Conservation (phyloP, 2,888 invertebrate genomes). For the Andrena marginata region DNA sequence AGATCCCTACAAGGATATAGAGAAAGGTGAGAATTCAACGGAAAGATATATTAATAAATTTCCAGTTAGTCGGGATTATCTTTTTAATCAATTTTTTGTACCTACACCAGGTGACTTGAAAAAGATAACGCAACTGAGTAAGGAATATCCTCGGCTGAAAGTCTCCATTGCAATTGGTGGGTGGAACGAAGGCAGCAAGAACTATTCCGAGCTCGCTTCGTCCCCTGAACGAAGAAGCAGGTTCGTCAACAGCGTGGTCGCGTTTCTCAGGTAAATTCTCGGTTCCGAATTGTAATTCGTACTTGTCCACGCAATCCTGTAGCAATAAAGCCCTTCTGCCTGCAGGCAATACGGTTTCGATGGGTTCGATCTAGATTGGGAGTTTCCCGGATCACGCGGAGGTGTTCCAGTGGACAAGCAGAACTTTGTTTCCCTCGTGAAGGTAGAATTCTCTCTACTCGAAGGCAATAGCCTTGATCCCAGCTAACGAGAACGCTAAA, state of each 20-base stretch:
- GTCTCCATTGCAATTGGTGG: constrained; percentile 94
- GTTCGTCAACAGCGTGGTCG: constrained; percentile 90
- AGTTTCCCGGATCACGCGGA: constrained; percentile 92
- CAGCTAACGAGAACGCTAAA: background rate
- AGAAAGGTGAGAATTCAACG: constrained; percentile 88
- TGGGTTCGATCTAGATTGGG: constrained; percentile 94
- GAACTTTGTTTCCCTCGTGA: constrained; percentile 92
- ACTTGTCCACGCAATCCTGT: background rate
- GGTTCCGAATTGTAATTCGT: background rate
- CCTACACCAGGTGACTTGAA: constrained; percentile 86
- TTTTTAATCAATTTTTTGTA: no score
- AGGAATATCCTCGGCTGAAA: constrained; percentile 89
- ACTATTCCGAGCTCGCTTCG: constrained; percentile 90
- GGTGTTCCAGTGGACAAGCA: constrained; percentile 91
- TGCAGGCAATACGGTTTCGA: constrained; percentile 90
- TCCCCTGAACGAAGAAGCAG: constrained; percentile 87
- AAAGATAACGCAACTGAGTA: constrained; percentile 89
- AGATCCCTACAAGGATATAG: constrained; percentile 92
- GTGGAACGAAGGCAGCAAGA: constrained; percentile 95
- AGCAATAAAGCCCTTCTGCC: background rate
- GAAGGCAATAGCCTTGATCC: background rate
- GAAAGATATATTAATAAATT: background rate
- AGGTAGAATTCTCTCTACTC: constrained; percentile 85
- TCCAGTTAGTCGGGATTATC: no score
- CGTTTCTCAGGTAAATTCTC: constrained; percentile 88